phyloP scores from a whole-genome alignment of 2,797 vertebrate genomes.

The Caiman crocodilus region DNA sequence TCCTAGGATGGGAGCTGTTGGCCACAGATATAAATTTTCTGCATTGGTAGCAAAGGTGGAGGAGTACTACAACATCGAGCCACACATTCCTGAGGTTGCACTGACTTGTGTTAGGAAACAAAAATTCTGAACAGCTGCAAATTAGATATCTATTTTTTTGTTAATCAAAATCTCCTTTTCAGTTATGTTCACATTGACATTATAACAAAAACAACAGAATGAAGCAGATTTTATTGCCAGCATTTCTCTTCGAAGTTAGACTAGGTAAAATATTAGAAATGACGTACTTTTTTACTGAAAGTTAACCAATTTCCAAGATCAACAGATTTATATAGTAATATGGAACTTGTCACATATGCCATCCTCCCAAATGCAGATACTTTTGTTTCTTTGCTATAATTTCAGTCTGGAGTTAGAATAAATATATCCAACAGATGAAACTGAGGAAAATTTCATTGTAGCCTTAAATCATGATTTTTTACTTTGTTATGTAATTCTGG shows the following conservation, averaged over 20 bases:
- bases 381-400: background rate
- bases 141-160: background rate
- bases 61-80: background rate
- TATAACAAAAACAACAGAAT: background rate
- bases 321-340: slow-evolving; percentile 31
- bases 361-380: background rate
- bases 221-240: background rate
- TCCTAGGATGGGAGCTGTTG: slow-evolving; percentile 40
- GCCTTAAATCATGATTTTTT: background rate
- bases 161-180: slow-evolving; percentile 25
- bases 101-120: background rate
- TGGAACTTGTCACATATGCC: background rate
- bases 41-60: background rate
- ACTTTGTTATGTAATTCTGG: background rate
- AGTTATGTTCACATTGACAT: background rate
- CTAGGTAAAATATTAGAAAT: background rate
- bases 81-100: background rate
- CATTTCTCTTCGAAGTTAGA: slow-evolving; percentile 19
- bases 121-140: background rate
- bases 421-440: background rate
- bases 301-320: slow-evolving; percentile 32
- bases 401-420: background rate
- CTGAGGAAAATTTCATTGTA: background rate
- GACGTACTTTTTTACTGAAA: slow-evolving; percentile 15
- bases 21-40: slow-evolving; percentile 33